These are phyloP conservation scores for Julus scandinavius DNA, from an alignment of 2,888 invertebrate genomes.

Conservation along the genomic window DNA sequence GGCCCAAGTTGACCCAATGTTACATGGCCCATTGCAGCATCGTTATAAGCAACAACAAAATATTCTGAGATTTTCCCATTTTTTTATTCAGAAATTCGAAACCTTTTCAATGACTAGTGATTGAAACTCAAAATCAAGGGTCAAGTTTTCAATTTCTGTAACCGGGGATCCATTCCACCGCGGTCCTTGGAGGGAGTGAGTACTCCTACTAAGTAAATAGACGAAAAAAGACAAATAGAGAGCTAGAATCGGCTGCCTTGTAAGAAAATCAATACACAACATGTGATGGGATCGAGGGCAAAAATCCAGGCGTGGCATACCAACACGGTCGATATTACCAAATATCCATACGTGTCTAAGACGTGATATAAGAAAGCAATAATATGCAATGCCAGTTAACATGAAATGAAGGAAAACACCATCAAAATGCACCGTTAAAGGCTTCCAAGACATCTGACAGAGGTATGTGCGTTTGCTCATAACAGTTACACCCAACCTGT, in stretches of 20 bases:
- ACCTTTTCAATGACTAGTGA: too few relatives aligned
- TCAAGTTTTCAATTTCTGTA: too few relatives aligned
- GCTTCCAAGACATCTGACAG: background rate
- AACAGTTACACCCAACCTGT: background rate
- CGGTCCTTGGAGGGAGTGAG: background rate
- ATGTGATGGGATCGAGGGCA: background rate
- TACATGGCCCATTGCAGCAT: background rate
- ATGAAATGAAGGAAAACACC: background rate
- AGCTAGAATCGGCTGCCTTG: background rate
- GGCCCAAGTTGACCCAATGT: background rate
- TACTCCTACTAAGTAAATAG: background rate
- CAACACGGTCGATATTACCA: background rate
- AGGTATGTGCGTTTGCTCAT: background rate
- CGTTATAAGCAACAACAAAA: background rate
- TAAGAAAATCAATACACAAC: background rate
- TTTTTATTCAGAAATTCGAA: too few relatives aligned
- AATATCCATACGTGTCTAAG: background rate
- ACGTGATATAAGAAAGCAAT: conserved; percentile 6
- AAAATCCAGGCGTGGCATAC: background rate
- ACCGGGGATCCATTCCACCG: background rate
- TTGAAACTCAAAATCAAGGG: background rate
- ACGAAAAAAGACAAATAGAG: background rate
- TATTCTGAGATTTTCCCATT: background rate
- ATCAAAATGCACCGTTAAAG: background rate
- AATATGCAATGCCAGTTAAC: conserved; percentile 3